Evolutionary conservation across 2,888 invertebrate species (phyloP), one percentile per base, ranked within the genome.

Genomic region (Hirtodrosophila alboralis): DNA sequence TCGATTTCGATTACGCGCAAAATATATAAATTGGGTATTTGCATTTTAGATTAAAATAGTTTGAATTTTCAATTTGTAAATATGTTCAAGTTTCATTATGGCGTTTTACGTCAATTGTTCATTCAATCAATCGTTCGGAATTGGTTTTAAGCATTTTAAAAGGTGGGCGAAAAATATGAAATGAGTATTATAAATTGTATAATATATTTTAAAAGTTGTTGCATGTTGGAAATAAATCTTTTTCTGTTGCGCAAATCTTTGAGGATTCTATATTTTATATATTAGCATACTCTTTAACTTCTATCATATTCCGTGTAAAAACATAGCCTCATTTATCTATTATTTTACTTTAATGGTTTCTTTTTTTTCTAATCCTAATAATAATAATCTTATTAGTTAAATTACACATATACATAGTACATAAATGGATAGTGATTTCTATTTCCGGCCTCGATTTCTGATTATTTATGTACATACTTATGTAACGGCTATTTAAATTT

Each of bases 81-180:
- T 53, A 44, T 40, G 16, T 61, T 49, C 53, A 27, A 34, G 45
- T 57, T 62, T 51, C 53, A 48, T 56, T 44, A 43, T 60, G 9
- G 49, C 48, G 33, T 51, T 62, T 67, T 63, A 47, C 53, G 52
- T 63, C 40, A 41, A 51, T 57, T 45, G 26, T 49, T 70, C 53
- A 59, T 65, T 80, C 63, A 71, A 64, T 75, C 68, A 69, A 65
- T 67, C 74, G 63, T 63, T 78, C 67, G 59, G 78, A 67, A 71
- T 71, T 83, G 68, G 72, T 62, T 76, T 63, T 65, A 58, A 69
- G 75, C 70, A 70, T 71, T 61, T 73, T 49, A 71, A 75, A 75
- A 71, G 66, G 67, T 71, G 73, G 73, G 72, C 60, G 72, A 81
- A 70, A 84, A 81, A 79, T 64, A 77, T 72, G 56, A 79, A 78